A percentile compares a stretch with the other conserved stretches of the same genome.
phyloP scores from a whole-genome alignment of 2,888 invertebrate genomes.

The Papilio elwesi region DNA sequence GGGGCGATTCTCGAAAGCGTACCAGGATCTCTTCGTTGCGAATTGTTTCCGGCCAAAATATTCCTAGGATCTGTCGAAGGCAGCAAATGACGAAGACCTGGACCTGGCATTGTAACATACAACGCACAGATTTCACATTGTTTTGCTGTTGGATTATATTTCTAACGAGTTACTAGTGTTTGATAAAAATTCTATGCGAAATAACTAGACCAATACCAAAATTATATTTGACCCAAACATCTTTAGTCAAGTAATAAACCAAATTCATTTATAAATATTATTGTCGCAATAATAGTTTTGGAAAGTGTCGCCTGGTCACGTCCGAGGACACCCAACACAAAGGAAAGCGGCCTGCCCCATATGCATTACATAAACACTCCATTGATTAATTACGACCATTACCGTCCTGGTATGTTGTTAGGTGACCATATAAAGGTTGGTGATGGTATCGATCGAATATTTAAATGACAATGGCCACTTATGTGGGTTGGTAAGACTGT shows the following conservation, averaged over 20 bases:
- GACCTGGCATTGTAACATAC: no score
- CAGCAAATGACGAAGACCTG: no score
- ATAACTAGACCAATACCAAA: no score
- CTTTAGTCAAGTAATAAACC: not conserved
- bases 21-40: no score
- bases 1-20: no score
- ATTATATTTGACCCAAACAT: no score
- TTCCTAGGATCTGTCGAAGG: no score
- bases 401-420: slow-evolving; percentile 43
- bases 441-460: slow-evolving; percentile 23
- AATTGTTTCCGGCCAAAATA: no score
- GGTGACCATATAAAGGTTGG: slow-evolving; percentile 19
- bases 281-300: slow-evolving; percentile 36
- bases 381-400: slow-evolving; percentile 48
- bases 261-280: not conserved
- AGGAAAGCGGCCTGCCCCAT: slow-evolving; percentile 58
- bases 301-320: slow-evolving; percentile 42
- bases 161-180: no score
- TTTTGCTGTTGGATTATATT: no score
- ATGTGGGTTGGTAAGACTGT: slow-evolving; percentile 26
- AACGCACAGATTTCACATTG: no score
- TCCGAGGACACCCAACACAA: slow-evolving; percentile 50
- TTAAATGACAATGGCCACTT: slow-evolving; percentile 20
- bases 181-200: no score
- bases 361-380: slow-evolving; percentile 51